phyloP scores from a whole-genome alignment of 2,797 vertebrate genomes.

The Eidolon dupreanum region DNA sequence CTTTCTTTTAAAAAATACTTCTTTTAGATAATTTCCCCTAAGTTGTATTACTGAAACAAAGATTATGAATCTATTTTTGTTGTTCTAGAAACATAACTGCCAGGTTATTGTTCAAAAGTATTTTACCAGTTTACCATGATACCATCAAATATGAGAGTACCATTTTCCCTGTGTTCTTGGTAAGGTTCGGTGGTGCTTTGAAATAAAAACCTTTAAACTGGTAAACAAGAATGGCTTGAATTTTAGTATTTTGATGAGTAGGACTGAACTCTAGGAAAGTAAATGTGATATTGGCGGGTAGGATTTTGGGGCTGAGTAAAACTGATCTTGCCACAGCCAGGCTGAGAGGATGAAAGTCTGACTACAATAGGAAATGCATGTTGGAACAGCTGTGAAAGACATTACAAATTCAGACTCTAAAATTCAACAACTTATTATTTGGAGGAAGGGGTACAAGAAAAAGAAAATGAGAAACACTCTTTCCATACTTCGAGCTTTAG shows the following conservation, averaged over 20 bases:
- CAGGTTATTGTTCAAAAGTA: conserved; percentile 25
- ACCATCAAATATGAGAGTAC: neutral
- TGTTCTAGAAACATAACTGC: neutral
- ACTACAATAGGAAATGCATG: neutral
- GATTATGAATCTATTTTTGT: neutral
- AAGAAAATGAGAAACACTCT: neutral
- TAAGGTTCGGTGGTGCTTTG: neutral
- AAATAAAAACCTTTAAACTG: neutral
- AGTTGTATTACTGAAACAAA: neutral
- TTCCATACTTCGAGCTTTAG: neutral
- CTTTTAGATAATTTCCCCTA: neutral
- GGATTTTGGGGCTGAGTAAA: neutral
- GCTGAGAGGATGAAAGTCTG: neutral
- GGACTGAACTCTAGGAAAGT: neutral
- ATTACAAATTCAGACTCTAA: conserved; percentile 3
- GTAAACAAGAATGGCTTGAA: neutral
- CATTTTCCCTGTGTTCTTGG: neutral
- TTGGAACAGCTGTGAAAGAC: neutral
- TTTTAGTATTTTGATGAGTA: neutral
- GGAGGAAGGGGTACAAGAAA: neutral
- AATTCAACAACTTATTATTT: neutral
- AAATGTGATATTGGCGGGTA: neutral
- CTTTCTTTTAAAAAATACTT: neutral
- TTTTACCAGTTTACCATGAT: neutral
- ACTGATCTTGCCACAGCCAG: neutral